Conservation (phyloP, 2,888 invertebrate species). For the Geophilus truncorum region DNA sequence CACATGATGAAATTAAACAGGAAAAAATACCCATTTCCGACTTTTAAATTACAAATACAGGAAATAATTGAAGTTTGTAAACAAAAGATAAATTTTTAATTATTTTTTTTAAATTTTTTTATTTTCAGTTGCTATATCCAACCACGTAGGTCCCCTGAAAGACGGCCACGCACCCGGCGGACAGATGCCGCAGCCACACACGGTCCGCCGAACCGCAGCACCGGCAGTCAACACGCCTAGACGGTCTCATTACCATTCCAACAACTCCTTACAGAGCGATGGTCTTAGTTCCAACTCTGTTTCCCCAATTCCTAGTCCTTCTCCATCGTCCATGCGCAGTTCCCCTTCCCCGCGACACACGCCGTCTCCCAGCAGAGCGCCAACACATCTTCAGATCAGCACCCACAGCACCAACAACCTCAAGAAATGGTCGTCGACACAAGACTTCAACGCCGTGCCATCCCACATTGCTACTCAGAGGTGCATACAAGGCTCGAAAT, state of each 20-base stretch:
- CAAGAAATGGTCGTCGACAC: constrained; percentile 77
- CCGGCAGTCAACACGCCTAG: constrained; percentile 43
- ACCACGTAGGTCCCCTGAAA: constrained; percentile 28
- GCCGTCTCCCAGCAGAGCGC: constrained; percentile 36
- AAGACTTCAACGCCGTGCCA: constrained; percentile 64
- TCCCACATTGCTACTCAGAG: constrained; percentile 37
- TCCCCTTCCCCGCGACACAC: constrained; percentile 44
- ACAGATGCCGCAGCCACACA: neutral
- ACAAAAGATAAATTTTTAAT: too few species aligned
- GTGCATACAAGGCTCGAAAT: neutral
- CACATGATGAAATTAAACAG: neutral
- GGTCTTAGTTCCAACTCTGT: constrained; percentile 76
- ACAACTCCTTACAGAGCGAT: constrained; percentile 74
- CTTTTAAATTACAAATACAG: neutral
- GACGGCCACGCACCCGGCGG: neutral
- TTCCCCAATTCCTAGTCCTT: constrained; percentile 67
- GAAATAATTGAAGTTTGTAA: neutral
- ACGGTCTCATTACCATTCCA: constrained; percentile 75
- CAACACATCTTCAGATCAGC: constrained; percentile 14
- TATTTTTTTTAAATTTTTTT: too few species aligned
- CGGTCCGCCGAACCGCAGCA: neutral
- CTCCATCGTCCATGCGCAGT: constrained; percentile 43
- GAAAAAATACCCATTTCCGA: neutral
- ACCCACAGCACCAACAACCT: constrained; percentile 29
- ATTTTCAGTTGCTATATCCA: constrained; percentile 34